These are phyloP conservation scores for Cherax quadricarinatus DNA, from an alignment of 1,140 invertebrate genomes.

Conservation along the genomic window DNA sequence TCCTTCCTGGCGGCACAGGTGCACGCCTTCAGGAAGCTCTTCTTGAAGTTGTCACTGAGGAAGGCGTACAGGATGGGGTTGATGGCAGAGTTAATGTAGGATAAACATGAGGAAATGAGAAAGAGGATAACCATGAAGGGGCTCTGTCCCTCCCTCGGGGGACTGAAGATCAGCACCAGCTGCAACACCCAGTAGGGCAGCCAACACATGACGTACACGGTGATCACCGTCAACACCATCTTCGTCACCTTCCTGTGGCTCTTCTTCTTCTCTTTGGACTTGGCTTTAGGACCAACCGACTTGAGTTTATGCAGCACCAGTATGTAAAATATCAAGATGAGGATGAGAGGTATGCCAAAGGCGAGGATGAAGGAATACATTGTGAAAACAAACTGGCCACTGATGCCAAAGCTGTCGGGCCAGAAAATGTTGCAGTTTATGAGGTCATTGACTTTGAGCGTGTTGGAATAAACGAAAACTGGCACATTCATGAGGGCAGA, in stretches of 20 bases:
- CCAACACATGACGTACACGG: conserved; percentile 98
- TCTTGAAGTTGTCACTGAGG: conserved; percentile 95
- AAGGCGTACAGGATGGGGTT: conserved; percentile 98
- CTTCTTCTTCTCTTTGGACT: conserved; percentile 93
- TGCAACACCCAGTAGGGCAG: conserved; percentile 95
- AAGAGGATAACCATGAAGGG: conserved; percentile 87
- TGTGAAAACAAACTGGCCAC: conserved; percentile 85
- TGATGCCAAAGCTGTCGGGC: conserved; percentile 81
- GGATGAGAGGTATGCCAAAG: conserved; percentile 92
- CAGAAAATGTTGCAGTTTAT: conserved; percentile 89
- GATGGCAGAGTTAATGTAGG: conserved; percentile 97
- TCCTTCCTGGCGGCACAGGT: conserved; percentile 80
- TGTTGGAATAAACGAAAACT: conserved; percentile 92
- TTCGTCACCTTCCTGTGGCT: conserved; percentile 95
- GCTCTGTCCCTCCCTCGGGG: conserved; percentile 83
- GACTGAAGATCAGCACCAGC: conserved; percentile 84
- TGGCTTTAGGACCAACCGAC: conserved; percentile 87
- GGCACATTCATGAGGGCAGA: conserved; percentile 93
- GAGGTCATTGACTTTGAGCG: conserved; percentile 74
- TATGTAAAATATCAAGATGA: conserved; percentile 97
- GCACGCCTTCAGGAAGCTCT: conserved; percentile 92
- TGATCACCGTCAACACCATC: conserved; percentile 95
- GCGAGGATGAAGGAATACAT: conserved; percentile 94
- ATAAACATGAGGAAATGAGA: conserved; percentile 90
- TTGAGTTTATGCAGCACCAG: conserved; percentile 93